Conservation (phyloP, 2,888 invertebrate species). For the Terebella lapidaria region DNA sequence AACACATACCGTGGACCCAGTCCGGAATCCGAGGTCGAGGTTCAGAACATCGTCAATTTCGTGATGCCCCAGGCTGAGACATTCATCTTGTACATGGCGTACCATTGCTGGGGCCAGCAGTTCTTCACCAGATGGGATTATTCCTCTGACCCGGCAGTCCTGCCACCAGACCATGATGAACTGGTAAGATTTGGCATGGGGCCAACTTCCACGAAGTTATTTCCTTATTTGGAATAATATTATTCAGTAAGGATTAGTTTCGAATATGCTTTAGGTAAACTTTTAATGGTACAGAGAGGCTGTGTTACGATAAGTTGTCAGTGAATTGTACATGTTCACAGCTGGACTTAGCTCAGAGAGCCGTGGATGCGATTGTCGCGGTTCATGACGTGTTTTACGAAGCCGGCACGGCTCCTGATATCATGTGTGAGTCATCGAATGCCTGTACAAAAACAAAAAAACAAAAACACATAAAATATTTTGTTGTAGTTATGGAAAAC, state of each 20-base stretch:
- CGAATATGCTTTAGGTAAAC: no score
- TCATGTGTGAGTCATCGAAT: conserved; percentile 23
- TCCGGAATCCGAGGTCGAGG: conserved; percentile 19
- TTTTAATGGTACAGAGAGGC: no score
- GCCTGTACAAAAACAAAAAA: no score
- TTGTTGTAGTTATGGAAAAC: no score
- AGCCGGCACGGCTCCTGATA: conserved; percentile 17
- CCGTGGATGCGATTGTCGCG: conserved; percentile 13
- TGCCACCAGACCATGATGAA: conserved; percentile 15
- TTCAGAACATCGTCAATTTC: conserved; percentile 11
- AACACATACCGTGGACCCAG: conserved; percentile 14
- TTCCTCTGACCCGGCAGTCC: conserved; percentile 3
- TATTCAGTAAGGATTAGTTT: no score
- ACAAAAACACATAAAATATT: no score
- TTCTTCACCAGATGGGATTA: conserved; percentile 22
- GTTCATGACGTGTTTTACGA: conserved; percentile 11
- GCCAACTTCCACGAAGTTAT: background rate
- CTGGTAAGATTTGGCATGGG: conserved; percentile 9
- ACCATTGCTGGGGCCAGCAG: conserved; percentile 19
- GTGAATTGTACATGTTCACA: conserved; percentile 5
- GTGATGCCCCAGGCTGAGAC: conserved; percentile 4
- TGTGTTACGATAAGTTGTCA: no score
- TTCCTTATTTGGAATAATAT: no score
- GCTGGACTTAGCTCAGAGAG: conserved; percentile 11
- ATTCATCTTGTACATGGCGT: conserved; percentile 16